These are phyloP conservation scores for Hippocampus barbouri DNA, from an alignment of 2,113 vertebrate species.

Conservation along the genomic window DNA sequence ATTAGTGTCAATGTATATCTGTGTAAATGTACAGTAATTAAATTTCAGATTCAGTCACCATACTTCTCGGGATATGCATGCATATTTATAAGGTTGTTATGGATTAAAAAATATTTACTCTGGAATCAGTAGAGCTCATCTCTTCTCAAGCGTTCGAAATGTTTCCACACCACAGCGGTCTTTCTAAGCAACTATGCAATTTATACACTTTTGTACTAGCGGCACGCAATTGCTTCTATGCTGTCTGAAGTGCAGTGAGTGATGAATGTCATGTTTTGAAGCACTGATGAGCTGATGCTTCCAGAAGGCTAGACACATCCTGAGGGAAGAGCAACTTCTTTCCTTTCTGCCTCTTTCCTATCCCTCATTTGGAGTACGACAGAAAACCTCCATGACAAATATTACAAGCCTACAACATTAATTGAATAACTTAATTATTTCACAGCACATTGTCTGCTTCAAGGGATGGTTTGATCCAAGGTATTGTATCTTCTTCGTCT, in stretches of 20 bases:
- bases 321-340: slow-evolving; percentile 27
- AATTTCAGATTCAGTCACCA: neutral
- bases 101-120: neutral
- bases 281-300: slow-evolving; percentile 29
- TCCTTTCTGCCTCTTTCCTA: slow-evolving; percentile 36
- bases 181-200: slow-evolving; percentile 26
- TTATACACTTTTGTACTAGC: slow-evolving; percentile 6
- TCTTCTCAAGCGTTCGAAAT: slow-evolving; percentile 9
- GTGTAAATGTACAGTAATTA: slow-evolving; percentile 1
- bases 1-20: neutral
- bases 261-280: slow-evolving; percentile 63
- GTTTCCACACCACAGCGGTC: slow-evolving; percentile 18
- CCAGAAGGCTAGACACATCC: slow-evolving; percentile 39
- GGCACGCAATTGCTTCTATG: slow-evolving; percentile 16
- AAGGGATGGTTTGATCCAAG: neutral
- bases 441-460: neutral
- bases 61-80: neutral
- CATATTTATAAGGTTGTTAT: neutral
- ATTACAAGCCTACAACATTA: neutral
- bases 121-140: neutral
- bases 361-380: neutral
- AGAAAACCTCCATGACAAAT: neutral
- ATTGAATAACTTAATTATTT: slow-evolving; percentile 15
- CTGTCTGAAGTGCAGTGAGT: slow-evolving; percentile 36
- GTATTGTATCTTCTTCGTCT: neutral